Base-by-base conservation (phyloP, 2,113 vertebrate genomes). In the Caretta caretta region DNA sequence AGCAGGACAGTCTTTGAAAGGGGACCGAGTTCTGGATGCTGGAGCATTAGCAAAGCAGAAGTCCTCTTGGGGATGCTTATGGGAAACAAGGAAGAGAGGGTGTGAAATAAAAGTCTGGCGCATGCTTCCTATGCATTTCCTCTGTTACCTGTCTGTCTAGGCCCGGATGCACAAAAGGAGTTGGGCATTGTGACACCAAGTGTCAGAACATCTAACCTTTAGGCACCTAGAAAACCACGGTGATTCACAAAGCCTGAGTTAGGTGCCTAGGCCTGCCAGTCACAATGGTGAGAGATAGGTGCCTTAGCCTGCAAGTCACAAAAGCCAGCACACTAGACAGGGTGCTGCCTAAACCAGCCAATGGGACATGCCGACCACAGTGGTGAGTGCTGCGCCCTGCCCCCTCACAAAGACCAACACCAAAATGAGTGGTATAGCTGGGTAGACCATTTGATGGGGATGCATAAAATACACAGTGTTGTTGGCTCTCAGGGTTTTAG, bases 401-500 rank as follows among this genome's bases (percentile, higher is more conserved):
- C 62, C 5, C 27, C 31, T 65, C 13, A 16, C 62, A 35, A 35
- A 17, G 13, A 31, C 57, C 6, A 2, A 13, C 27, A 59, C 25
- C 29, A 16, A 27, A 1, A 10, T 13, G 69, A 27, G 24, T 1
- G 24, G 22, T 76, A 46, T 38, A 10, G 22, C 5, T 25, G 20
- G 42, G 24, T 13, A 14, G 17, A n/a, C 14, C 35, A n/a, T 19
- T 31, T 65, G 62, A 62, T 35, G 12, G 62, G 50, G 31, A 65
- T 14, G 14, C 62, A 65, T 24, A 38, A 75, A 75, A 75, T 12
- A 42, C 19, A 38, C 69, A 12, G 38, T 76, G 42, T 46, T 24
- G 20, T 11, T 22, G 94, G 90, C 93, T 93, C 91, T 95, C 92
- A 96, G 76, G 89, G 86, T 92, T 97, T 95, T 95, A 93, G 90